phyloP scores from a whole-genome alignment of 2,113 vertebrate species.

The Diphyllodes magnificus region DNA sequence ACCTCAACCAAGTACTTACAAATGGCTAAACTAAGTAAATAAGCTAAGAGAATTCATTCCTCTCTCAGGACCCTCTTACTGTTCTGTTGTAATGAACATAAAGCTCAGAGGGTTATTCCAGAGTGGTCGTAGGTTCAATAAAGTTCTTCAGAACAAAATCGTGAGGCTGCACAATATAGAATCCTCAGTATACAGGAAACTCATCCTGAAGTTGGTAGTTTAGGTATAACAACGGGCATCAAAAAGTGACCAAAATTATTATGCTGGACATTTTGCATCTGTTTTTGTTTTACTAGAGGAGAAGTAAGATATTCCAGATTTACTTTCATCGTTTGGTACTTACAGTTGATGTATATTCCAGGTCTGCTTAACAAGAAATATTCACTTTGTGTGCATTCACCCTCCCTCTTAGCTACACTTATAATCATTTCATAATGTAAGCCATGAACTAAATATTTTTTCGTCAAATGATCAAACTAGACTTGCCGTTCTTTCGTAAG shows the following conservation, averaged over 20 bases:
- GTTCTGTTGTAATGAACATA: background rate
- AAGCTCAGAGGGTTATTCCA: background rate
- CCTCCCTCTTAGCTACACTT: background rate
- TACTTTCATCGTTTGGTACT: constrained; percentile 19
- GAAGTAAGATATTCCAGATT: constrained; percentile 16
- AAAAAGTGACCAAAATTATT: background rate
- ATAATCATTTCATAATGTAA: background rate
- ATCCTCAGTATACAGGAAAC: background rate
- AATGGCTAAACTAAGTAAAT: background rate
- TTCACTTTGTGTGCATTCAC: background rate
- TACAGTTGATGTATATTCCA: constrained; percentile 34
- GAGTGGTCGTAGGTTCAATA: background rate
- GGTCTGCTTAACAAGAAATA: constrained; percentile 32
- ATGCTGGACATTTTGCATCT: constrained; percentile 37
- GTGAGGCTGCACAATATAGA: background rate
- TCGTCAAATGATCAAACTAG: background rate
- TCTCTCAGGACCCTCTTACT: background rate
- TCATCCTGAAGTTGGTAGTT: background rate
- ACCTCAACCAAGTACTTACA: background rate
- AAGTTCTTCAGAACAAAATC: background rate
- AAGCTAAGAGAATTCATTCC: background rate
- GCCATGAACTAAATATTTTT: background rate
- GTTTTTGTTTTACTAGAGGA: constrained; percentile 29
- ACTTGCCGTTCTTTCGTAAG: background rate
- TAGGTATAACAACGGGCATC: background rate